Evolutionary conservation across 2,113 vertebrate species (phyloP), one percentile per base, ranked within the genome.

Genomic region (Ranitomeya imitator): DNA sequence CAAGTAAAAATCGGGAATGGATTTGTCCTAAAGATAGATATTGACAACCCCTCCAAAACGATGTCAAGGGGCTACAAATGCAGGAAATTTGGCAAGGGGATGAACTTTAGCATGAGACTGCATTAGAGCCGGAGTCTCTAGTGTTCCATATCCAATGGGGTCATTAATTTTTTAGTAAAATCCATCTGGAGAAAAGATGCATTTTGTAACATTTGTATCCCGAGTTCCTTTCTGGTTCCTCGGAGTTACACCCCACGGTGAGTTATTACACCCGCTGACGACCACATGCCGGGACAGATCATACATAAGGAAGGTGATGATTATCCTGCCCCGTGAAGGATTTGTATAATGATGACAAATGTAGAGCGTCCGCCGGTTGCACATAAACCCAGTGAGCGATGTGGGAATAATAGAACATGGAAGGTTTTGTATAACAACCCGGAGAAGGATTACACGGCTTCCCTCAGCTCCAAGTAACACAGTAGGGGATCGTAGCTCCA

Each of bases 401-500:
- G 81, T 69, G 61, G 37, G 12, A 51, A 69, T 69, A 65, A 67
- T 52, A 13, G 60, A 54, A 51, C 15, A 83, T 51, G 80, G 12
- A 83, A 23, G 2, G 63, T 31, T 83, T 69, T 83, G 81, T 83
- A 52, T 83, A 83, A 83, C 63, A 83, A 67, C 45, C 18, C 37
- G 23, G 81, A 83, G 81, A 83, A 83, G 81, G 63, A 83, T 83
- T 83, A 83, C 63, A 69, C 81, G 61, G 67, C 61, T 83, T 45
- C 19, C 19, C 80, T 83, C 59, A 26, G 59, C 60, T 83, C 18
- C 61, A 52, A 16, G 61, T 67, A 83, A 23, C 7, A 54, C 45
- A 69, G 61, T 23, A 69, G 81, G 31, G 55, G n/a, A 80, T 80
- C 78, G 2, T 55, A 2, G 54, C 21, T n/a, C 7, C 60, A 65